Base-by-base conservation (phyloP, 2,797 vertebrate genomes). In the Peromyscus eremicus region DNA sequence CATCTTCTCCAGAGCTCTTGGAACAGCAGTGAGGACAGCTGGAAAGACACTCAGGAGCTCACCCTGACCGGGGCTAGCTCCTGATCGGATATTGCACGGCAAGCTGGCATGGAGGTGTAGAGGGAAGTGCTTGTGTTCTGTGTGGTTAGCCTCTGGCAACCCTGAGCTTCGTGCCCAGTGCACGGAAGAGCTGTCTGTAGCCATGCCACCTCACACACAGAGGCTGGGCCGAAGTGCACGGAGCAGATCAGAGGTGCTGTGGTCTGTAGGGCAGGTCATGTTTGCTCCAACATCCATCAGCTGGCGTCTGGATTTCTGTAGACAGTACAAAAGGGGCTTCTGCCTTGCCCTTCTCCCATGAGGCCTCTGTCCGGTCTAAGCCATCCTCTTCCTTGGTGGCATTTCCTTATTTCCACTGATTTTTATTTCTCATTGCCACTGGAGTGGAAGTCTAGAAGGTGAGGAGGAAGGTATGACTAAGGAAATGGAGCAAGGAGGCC, bases 61-160 rank as follows among this genome's bases (percentile, higher is more conserved):
- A 16, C 13, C 66, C 75, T 77, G 52, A 62, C 66, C 17, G 5
- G 0, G 1, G 71, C 25, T 7, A 29, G 16, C 34, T 46, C 9
- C 32, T 43, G 16, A 37, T 27, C 49, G 29, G 34, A 49, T 40
- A 68, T 16, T 23, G 34, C n/a, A 32, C 68, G 13, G 29, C 68
- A 43, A n/a, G 40, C 70, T 21, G 9, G 21, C 19, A 12, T 66
- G 17, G 2, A 40, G 68, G 81, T 46, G 4, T 6, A 6, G 6
- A 12, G 62, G 0, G 0, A 60, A 4, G 4, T 16, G 4, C 46
- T 16, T 43, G n/a, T 23, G 40, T n/a, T 49, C 70, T 49, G 0
- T 1, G 0, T 9, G 5, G 27, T 21, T 43, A 77, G 25, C 7
- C 23, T 0, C 27, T 12, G 16, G 5, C 68, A 52, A 6, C 34